phyloP scores from a whole-genome alignment of 2,888 invertebrate genomes.

The Erannis defoliaria region DNA sequence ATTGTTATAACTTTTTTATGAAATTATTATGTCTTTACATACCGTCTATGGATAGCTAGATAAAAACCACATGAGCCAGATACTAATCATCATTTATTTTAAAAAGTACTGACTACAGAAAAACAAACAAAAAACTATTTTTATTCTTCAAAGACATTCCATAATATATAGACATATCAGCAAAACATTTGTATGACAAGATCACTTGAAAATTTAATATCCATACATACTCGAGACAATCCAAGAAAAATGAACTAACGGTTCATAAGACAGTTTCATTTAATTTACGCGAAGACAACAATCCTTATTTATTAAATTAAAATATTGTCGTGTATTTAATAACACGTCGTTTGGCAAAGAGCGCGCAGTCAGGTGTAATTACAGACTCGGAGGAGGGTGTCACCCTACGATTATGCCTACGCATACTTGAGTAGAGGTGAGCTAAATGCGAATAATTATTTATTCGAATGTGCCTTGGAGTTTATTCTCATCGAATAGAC shows the following conservation, averaged over 20 bases:
- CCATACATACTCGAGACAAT: neutral
- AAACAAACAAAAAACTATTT: neutral
- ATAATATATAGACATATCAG: neutral
- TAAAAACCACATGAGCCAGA: no score
- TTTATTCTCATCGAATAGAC: neutral
- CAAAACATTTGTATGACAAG: neutral
- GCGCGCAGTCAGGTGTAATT: conserved; percentile 45
- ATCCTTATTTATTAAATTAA: conserved; percentile 45
- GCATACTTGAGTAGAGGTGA: conserved; percentile 29
- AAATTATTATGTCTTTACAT: no score
- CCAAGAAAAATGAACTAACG: conserved; percentile 9
- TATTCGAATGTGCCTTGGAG: neutral
- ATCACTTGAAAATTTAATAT: neutral
- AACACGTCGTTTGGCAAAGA: conserved; percentile 46
- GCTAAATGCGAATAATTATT: neutral
- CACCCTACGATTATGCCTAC: conserved; percentile 41
- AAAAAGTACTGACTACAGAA: no score
- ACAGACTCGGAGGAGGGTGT: conserved; percentile 42
- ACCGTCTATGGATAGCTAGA: no score
- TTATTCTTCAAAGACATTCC: neutral
- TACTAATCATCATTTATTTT: no score
- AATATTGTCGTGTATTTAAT: conserved; percentile 47
- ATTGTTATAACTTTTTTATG: no score
- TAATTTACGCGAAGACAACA: conserved; percentile 13
- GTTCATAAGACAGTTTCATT: conserved; percentile 6